Percentiles rank a stretch among this genome's conserved stretches.
Conservation (phyloP, 2,888 invertebrate genomes). For the Oasisia sp. region DNA sequence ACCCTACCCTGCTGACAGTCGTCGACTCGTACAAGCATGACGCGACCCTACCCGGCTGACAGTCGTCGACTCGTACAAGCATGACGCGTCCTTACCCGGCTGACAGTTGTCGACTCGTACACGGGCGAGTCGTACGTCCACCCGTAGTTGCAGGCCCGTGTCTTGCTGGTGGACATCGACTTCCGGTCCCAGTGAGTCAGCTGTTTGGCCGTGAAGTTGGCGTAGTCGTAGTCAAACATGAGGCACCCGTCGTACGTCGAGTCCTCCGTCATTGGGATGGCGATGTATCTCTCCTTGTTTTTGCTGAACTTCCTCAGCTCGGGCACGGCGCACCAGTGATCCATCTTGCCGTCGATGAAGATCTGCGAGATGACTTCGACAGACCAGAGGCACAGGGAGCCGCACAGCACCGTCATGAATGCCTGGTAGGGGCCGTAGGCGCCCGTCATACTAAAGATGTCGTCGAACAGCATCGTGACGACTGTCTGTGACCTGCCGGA, state of each 20-base stretch:
- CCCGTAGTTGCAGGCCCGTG: constrained; percentile 17
- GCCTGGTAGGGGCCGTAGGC: constrained; percentile 31
- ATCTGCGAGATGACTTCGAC: constrained; percentile 34
- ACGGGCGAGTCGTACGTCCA: constrained; percentile 35
- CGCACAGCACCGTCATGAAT: constrained; percentile 17
- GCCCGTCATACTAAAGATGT: constrained; percentile 25
- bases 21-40: constrained; percentile 28
- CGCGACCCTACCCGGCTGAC: constrained; percentile 32
- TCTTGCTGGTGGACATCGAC: not conserved
- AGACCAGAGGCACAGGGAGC: constrained; percentile 27
- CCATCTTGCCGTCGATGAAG: constrained; percentile 35
- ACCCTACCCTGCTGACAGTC: constrained; percentile 36
- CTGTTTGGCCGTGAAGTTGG: constrained; percentile 27
- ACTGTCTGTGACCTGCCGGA: not conserved
- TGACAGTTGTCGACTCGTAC: constrained; percentile 33
- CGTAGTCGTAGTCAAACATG: constrained; percentile 35
- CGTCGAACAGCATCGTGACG: constrained; percentile 29
- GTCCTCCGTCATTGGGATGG: constrained; percentile 30
- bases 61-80: constrained; percentile 31
- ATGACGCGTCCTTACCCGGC: constrained; percentile 30
- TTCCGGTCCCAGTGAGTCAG: constrained; percentile 36
- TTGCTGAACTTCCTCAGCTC: constrained; percentile 30
- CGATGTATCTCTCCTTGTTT: constrained; percentile 35
- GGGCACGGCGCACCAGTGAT: constrained; percentile 38
- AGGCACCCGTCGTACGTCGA: constrained; percentile 28